Base-by-base conservation (phyloP, 2,888 invertebrate species). In the Amphipyra berbera region DNA sequence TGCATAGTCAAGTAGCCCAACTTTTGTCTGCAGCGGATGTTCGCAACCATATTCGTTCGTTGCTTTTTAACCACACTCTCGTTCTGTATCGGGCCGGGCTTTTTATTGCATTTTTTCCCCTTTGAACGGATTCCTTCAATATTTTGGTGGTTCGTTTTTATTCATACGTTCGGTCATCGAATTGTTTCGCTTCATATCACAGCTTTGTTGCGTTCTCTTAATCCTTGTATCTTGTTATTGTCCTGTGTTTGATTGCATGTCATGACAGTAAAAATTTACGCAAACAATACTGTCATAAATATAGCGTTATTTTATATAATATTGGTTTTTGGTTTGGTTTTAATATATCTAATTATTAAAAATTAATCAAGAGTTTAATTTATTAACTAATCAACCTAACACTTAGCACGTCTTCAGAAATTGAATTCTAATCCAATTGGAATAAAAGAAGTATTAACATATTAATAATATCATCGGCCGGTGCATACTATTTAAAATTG, bases 1-100 rank as follows among this genome's bases (percentile, higher is more conserved):
- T 95, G 95, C 95, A 95, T 95, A 95, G 93, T 86, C 95, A 95
- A 95, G 93, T 95, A 94, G 93, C 88, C 91, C 82, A 91, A 95
- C 93, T 92, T 94, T 94, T 93, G 95, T 94, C 92, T 94, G 94
- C 90, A 89, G 84, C 93, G 92, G 93, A 92, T 92, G 92, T 92
- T 94, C 90, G 91, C 89, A 90, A 91, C 92, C 95, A 93, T 94
- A 94, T 93, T 92, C 95, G 93, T 90, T 90, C 88, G 92, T 93
- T 91, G 92, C 93, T 95, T 94, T 94, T 92, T 91, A 93, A 91
- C 92, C 93, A 90, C 92, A 92, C 94, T 90, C 90, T 91, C 90
- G 88, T 90, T 91, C 88, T 91, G 92, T 91, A 91, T 92, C 88
- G 90, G 88, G 87, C 86, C 83, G 83, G 87, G 85, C 83, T 88